Base-by-base conservation (phyloP, 2,797 vertebrate genomes). In the Petrocephalus schoutedeni region DNA sequence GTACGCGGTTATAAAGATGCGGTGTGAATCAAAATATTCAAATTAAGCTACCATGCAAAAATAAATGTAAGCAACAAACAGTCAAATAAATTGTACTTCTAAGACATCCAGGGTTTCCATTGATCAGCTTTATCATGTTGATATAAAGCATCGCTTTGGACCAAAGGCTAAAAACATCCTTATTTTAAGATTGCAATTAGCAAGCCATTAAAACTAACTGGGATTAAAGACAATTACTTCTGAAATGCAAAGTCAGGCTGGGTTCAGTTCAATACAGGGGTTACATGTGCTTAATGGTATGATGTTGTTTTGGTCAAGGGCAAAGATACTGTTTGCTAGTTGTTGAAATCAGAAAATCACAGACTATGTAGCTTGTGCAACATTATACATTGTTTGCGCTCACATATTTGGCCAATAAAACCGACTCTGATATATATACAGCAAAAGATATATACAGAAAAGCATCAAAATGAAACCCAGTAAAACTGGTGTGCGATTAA, bases 181-280 rank as follows among this genome's bases (percentile, higher is more conserved):
- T 96, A 96, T 96, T 95, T 95, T 96, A 94, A 94, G 94, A 93
- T 94, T 92, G 95, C 95, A 96, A 96, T 96, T 96, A 96, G 95
- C 93, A 95, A 90, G 94, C 93, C 94, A 95, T 95, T 95, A 96
- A 49, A 96, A 96, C 95, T 96, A 94, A 92, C 93, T 94, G 93
- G 95, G 93, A 94, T 95, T 95, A 96, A 96, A 96, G 95, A 96
- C 94, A 93, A 95, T 94, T 95, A 93, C 94, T 96, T 94, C 95
- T 94, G 94, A 96, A 96, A 95, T 95, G 94, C 41, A 94, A 95
- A 96, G 93, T 95, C 95, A 95, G 95, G 95, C 94, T 95, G 95
- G 96, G 95, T 95, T 96, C 95, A 91, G 94, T 90, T 93, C 94
- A 95, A 95, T 96, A 95, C 95, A 96, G 95, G 93, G 74, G 58